A percentile compares a stretch with the other conserved stretches of the same genome.
Conservation (phyloP, 30 jellyfish, hydroid and myxozoan genomes). For the Hydractinia symbiolongicarpus region DNA sequence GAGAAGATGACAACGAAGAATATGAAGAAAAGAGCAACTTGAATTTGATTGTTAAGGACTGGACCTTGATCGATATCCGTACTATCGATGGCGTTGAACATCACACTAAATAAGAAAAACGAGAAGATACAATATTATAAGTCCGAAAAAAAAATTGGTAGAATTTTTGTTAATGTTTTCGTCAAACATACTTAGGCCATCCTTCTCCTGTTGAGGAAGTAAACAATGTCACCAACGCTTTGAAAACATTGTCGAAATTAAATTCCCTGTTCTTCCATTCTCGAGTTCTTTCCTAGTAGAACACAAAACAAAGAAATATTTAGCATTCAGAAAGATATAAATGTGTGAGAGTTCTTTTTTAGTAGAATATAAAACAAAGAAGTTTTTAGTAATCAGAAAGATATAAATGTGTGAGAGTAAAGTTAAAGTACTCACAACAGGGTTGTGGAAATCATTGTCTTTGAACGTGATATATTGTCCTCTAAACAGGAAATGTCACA, state of each 20-base stretch:
- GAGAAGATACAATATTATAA: background rate
- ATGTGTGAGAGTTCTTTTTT: constrained; percentile 75
- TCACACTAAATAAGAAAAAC: constrained; percentile 56
- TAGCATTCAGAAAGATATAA: background rate
- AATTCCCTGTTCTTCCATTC: constrained; percentile 83
- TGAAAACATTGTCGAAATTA: constrained; percentile 66
- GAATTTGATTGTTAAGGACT: constrained; percentile 80
- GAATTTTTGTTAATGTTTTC: background rate
- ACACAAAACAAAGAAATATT: background rate
- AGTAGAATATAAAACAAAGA: constrained; percentile 1
- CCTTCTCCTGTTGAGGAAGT: constrained; percentile 99
- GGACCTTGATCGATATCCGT: constrained; percentile 96
- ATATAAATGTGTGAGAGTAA: background rate
- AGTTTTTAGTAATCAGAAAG: background rate
- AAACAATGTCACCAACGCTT: constrained; percentile 78
- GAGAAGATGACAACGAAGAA: constrained; percentile 94
- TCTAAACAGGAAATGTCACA: constrained; percentile 31
- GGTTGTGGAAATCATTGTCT: constrained; percentile 35
- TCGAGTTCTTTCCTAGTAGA: constrained; percentile 68
- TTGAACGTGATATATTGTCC: constrained; percentile 50
- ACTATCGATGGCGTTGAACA: constrained; percentile 95
- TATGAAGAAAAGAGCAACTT: constrained; percentile 90
- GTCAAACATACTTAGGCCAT: constrained; percentile 83
- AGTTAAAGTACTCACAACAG: constrained; percentile 39
- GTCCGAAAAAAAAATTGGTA: background rate